phyloP scores from a whole-genome alignment of 1,140 invertebrate genomes.

The Cecropterus lyciades region DNA sequence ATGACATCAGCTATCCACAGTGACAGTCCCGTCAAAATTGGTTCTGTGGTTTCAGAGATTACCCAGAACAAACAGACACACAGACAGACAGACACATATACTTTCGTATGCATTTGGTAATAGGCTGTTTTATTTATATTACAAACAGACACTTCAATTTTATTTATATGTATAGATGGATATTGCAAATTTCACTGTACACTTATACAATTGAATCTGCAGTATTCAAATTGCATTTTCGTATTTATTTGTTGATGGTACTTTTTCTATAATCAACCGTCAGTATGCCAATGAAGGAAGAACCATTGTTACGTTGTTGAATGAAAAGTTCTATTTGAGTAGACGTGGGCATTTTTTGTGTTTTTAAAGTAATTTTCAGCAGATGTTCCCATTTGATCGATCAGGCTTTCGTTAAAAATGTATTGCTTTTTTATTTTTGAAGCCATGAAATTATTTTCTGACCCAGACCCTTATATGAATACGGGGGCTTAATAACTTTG shows the following conservation, averaged over 20 bases:
- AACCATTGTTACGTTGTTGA: slow-evolving; percentile 78
- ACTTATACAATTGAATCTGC: too few species aligned
- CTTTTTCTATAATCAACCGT: slow-evolving; percentile 72
- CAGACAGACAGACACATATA: too few species aligned
- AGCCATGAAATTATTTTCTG: slow-evolving; percentile 73
- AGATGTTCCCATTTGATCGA: slow-evolving; percentile 75
- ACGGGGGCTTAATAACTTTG: slow-evolving; percentile 1
- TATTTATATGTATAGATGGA: too few species aligned
- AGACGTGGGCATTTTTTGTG: slow-evolving; percentile 72
- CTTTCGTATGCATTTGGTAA: too few species aligned
- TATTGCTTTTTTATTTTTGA: slow-evolving; percentile 54
- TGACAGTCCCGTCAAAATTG: too few species aligned
- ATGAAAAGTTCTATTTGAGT: slow-evolving; percentile 83
- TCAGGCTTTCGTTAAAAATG: slow-evolving; percentile 58
- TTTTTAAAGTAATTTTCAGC: slow-evolving; percentile 81
- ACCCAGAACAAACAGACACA: too few species aligned
- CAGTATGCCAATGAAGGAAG: slow-evolving; percentile 81
- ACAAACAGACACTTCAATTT: too few species aligned
- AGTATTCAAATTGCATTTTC: too few species aligned
- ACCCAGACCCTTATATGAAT: slow-evolving; percentile 25
- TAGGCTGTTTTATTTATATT: too few species aligned
- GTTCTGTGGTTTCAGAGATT: too few species aligned
- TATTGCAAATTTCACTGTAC: too few species aligned
- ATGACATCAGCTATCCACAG: too few species aligned
- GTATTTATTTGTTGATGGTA: slow-evolving; percentile 53